Base-by-base conservation (phyloP, 2,113 vertebrate species). In the Apodemus speciosus region DNA sequence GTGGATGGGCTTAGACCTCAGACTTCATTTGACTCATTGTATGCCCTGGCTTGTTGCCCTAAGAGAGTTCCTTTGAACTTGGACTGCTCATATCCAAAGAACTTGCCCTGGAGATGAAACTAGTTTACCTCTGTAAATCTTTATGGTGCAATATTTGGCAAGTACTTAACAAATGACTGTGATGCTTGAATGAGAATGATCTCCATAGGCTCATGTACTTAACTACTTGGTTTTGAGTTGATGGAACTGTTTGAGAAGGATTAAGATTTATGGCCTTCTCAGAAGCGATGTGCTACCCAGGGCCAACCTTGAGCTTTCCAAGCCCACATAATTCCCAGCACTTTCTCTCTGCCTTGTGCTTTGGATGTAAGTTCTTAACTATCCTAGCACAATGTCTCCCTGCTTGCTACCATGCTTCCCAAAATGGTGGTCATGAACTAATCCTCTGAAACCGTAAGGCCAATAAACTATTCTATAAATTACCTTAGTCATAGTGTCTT, bases 51-150 rank as follows among this genome's bases (percentile, higher is more conserved):
- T 85, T 88, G 90, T 38, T 18, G 20, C n/a, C 40, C 76, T 89
- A 4, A 6, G 3, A 13, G 60, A 81, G 35, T 21, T 81, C 27
- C 40, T 71, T 64, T 49, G n/a, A 91, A 75, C 2, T 35, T 35
- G n/a, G 43, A 3, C 40, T 90, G 15, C 35, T 91, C 43, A 40
- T 9, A 85, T 49, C 35, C 71, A 69, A 93, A 88, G 4, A 90
- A 88, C n/a, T 85, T 90, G 35, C 43, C 62, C 4, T 77, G 27
- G 93, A 62, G 25, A 92, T 51, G 30, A 87, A 87, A 49, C 79
- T 21, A 43, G 11, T 16, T 84, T 16, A 72, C n/a, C 32, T 7
- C 10, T 6, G 9, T 64, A 91, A 95, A 92, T 60, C 5, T 6
- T 30, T 86, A 30, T 43, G 35, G 16, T 43, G 43, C 10, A 72